A percentile compares a stretch with the other conserved stretches of the same genome.
Conservation (phyloP, 1,140 invertebrate genomes). For the Drosophila bipectinata region DNA sequence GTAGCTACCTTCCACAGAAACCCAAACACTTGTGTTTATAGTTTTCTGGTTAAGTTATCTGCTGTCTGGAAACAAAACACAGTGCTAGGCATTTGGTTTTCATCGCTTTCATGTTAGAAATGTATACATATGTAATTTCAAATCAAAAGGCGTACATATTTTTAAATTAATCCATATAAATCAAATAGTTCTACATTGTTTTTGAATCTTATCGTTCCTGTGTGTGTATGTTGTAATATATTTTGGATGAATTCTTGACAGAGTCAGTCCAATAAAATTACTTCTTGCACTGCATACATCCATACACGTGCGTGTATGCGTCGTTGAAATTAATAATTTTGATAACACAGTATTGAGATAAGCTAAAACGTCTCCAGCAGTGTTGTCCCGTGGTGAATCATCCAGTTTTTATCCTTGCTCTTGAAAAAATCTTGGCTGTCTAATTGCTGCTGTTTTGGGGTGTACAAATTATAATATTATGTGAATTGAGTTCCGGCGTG, state of each 20-base stretch:
- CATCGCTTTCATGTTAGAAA: slow-evolving; percentile 51
- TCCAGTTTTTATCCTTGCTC: slow-evolving; percentile 23
- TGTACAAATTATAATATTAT: slow-evolving; percentile 52
- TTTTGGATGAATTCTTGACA: slow-evolving; percentile 27
- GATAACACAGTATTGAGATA: slow-evolving; percentile 53
- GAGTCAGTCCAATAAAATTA: slow-evolving; percentile 25
- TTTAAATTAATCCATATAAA: slow-evolving; percentile 79
- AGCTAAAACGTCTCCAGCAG: slow-evolving; percentile 39
- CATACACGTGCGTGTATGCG: slow-evolving; percentile 35
- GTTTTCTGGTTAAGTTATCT: slow-evolving; percentile 21
- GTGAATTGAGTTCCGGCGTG: slow-evolving; percentile 42
- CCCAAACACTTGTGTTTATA: slow-evolving; percentile 14
- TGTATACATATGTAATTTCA: slow-evolving; percentile 72
- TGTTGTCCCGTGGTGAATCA: slow-evolving; percentile 15
- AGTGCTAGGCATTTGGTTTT: slow-evolving; percentile 10
- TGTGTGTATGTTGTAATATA: slow-evolving; percentile 43
- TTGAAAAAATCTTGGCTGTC: slow-evolving; percentile 51
- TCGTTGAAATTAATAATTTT: slow-evolving; percentile 42
- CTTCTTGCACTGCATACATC: slow-evolving; percentile 29
- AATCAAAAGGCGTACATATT: slow-evolving; percentile 75
- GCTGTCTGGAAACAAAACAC: slow-evolving; percentile 13
- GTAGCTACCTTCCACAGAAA: slow-evolving; percentile 9
- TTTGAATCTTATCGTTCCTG: slow-evolving; percentile 55
- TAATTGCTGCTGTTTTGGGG: slow-evolving; percentile 39
- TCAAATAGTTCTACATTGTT: slow-evolving; percentile 76